Percentiles rank a stretch among this genome's conserved stretches.
Conservation (phyloP, 2,113 vertebrate genomes). For the Alligator mississippiensis region DNA sequence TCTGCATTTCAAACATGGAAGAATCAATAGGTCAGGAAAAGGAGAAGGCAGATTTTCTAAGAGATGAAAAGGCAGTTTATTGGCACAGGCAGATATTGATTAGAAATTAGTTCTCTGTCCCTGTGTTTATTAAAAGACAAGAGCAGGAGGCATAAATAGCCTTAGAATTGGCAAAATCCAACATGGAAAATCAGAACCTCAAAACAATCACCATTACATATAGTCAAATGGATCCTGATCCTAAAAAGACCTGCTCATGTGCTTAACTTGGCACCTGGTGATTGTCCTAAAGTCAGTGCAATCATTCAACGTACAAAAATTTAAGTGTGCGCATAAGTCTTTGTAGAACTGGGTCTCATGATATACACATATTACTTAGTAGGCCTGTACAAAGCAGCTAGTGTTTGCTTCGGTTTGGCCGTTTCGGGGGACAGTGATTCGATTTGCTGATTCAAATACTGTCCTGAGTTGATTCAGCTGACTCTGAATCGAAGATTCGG, state of each 20-base stretch:
- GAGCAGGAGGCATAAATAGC: neutral
- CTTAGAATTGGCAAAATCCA: neutral
- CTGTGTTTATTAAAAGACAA: neutral
- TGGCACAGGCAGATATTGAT: neutral
- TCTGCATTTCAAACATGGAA: neutral
- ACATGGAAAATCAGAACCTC: neutral
- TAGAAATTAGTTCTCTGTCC: neutral
- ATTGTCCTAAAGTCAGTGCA: neutral
- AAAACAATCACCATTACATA: neutral
- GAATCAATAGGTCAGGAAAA: neutral
- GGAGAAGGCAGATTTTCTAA: neutral
- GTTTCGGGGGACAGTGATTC: no score
- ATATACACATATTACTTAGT: neutral
- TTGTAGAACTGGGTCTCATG: no score
- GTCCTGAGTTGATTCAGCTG: no score
- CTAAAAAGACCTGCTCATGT: neutral
- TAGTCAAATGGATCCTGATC: neutral
- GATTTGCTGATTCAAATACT: no score
- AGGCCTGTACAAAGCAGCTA: no score
- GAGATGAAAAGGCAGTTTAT: neutral
- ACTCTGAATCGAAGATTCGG: no score
- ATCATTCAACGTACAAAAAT: neutral
- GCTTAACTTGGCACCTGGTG: no score
- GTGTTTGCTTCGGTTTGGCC: no score
- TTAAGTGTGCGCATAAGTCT: neutral